These are phyloP conservation scores for Prunella fulvescens DNA, from an alignment of 2,113 vertebrate species.

Conservation along the genomic window DNA sequence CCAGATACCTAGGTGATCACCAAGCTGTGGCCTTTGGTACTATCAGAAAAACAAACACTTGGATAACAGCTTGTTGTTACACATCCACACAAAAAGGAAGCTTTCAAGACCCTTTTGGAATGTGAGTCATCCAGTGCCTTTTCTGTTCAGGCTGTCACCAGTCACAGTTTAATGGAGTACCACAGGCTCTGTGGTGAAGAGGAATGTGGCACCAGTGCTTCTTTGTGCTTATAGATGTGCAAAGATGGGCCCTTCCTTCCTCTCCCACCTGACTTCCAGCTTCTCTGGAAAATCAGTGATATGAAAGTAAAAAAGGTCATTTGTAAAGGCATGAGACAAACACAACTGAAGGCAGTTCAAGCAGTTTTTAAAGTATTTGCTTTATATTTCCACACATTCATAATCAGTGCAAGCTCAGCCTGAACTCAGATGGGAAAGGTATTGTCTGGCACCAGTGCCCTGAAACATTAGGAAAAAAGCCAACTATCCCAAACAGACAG, in stretches of 20 bases:
- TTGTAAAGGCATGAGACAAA: background rate
- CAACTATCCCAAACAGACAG: background rate
- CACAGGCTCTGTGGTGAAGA: background rate
- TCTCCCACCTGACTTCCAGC: background rate
- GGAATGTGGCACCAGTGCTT: background rate
- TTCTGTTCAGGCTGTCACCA: background rate
- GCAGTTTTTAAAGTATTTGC: background rate
- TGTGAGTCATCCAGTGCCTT: background rate
- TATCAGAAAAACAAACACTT: background rate
- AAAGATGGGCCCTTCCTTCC: background rate
- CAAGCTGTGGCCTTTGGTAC: background rate
- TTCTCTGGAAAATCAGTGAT: background rate
- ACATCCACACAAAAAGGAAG: background rate
- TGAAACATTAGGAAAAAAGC: background rate
- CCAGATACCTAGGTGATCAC: background rate
- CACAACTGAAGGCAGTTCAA: background rate
- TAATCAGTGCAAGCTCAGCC: background rate
- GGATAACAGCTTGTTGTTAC: background rate
- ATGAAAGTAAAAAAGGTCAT: background rate
- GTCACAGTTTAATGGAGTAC: background rate
- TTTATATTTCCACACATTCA: background rate
- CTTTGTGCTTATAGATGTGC: background rate
- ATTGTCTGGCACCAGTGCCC: background rate
- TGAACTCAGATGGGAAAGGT: background rate
- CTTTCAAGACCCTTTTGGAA: background rate